These are phyloP conservation scores for Apostichopus parvimensis DNA, from an alignment of 35 echinoderm and acorn worm genomes.

Conservation along the genomic window DNA sequence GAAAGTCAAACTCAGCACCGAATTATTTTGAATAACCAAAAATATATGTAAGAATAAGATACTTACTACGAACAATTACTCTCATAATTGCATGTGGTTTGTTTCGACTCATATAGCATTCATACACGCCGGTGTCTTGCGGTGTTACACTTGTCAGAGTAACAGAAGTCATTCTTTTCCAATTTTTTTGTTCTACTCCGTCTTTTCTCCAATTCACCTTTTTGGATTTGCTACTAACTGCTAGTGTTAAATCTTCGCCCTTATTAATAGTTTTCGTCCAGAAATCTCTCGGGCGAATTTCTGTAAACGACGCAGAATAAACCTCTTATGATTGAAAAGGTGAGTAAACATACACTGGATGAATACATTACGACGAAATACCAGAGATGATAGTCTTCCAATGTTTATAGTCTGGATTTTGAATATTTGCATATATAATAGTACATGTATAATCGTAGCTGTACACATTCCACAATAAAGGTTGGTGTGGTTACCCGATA, in stretches of 20 bases:
- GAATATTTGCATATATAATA: too few relatives aligned
- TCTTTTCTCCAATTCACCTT: constrained; percentile 1
- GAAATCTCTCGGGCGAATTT: not conserved
- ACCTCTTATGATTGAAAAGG: too few relatives aligned
- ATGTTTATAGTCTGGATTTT: too few relatives aligned
- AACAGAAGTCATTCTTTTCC: not conserved
- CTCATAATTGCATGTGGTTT: constrained; percentile 25
- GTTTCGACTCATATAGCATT: not conserved
- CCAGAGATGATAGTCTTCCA: too few relatives aligned
- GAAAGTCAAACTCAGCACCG: too few relatives aligned
- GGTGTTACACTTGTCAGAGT: not conserved
- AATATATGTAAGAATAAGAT: not conserved
- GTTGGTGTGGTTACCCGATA: not conserved
- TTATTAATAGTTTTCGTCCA: constrained; percentile 4
- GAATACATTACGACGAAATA: too few relatives aligned
- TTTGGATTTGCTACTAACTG: not conserved
- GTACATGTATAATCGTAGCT: too few relatives aligned
- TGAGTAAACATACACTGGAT: too few relatives aligned
- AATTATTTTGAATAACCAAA: too few relatives aligned
- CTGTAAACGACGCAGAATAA: not conserved
- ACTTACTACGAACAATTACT: not conserved
- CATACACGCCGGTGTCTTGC: not conserved
- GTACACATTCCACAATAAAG: too few relatives aligned
- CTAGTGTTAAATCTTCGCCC: not conserved
- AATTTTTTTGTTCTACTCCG: not conserved